Conservation (phyloP, 2,113 vertebrate genomes). For the Phalacrocorax pelagicus region DNA sequence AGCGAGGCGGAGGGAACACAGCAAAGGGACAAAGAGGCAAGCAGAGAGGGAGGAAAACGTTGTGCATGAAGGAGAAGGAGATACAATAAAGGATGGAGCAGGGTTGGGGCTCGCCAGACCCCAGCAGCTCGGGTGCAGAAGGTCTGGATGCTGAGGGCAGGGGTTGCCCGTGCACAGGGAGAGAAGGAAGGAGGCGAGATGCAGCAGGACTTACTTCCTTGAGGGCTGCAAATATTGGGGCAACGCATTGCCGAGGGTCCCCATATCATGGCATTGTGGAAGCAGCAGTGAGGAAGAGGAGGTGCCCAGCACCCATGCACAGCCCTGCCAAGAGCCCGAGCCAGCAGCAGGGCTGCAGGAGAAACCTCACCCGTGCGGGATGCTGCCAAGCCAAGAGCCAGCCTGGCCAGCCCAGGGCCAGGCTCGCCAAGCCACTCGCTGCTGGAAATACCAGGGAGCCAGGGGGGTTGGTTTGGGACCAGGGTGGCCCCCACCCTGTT, state of each 20-base stretch:
- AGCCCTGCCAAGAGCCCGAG: background rate
- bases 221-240: accelerated
- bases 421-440: background rate
- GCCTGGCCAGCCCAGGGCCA: background rate
- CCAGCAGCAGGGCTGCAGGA: background rate
- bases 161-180: background rate
- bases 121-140: background rate
- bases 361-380: background rate
- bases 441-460: background rate
- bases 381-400: background rate
- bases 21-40: background rate
- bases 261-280: accelerated
- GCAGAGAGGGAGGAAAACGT: accelerated
- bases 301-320: background rate
- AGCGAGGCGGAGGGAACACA: background rate
- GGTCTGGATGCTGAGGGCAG: background rate
- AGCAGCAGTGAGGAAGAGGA: background rate
- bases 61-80: background rate
- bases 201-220: background rate
- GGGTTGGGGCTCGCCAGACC: accelerated
- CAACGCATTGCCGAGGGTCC: accelerated
- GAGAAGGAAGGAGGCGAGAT: accelerated
- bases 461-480: background rate
- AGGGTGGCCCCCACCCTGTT: background rate
- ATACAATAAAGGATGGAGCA: accelerated